These are phyloP conservation scores for Psittacula derbiana DNA, from an alignment of 2,797 vertebrate genomes.

Conservation along the genomic window DNA sequence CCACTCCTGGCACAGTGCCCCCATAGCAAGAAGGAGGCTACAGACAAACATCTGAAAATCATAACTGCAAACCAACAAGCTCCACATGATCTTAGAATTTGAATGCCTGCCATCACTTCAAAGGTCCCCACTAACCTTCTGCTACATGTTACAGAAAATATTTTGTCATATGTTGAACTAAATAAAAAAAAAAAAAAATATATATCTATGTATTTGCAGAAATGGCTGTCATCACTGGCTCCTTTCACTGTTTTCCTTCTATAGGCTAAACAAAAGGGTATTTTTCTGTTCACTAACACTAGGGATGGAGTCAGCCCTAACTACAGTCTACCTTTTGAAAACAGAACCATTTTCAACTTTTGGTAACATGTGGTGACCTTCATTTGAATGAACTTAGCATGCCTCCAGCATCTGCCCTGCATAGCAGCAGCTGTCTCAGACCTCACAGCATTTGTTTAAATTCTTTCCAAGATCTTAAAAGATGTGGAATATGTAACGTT, in stretches of 20 bases:
- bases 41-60: not conserved
- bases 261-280: not conserved
- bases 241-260: not conserved
- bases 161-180: not conserved
- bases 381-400: not conserved
- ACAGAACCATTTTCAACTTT: not conserved
- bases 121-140: not conserved
- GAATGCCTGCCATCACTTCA: not conserved
- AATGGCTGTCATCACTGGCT: not conserved
- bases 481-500: not conserved
- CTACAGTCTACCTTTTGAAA: not conserved
- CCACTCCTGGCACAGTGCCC: not conserved
- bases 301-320: not conserved
- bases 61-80: not conserved
- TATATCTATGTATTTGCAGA: not conserved
- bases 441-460: constrained; percentile 56
- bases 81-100: not conserved
- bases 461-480: constrained; percentile 12
- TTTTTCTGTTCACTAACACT: not conserved
- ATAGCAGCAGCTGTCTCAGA: not conserved
- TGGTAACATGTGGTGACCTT: not conserved
- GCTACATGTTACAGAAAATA: not conserved
- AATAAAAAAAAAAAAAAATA: not conserved
- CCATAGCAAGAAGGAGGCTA: not conserved
- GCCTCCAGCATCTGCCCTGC: not conserved